phyloP scores from a whole-genome alignment of 1,140 invertebrate genomes.

The Philaenus spumarius region DNA sequence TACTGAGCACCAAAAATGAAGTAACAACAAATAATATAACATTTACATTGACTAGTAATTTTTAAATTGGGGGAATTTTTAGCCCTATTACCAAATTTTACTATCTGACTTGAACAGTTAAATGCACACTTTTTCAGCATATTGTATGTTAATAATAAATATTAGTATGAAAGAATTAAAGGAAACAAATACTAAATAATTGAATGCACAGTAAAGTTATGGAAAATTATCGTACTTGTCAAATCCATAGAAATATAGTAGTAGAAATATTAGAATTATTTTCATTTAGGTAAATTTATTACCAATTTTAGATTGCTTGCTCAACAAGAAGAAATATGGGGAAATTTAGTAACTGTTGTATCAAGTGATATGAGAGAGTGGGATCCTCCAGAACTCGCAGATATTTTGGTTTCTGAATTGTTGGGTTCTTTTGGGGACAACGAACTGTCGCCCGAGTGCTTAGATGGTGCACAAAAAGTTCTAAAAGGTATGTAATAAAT shows the following conservation, averaged over 20 bases:
- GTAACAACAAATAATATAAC: too few species aligned
- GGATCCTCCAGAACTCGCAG: slow-evolving; percentile 71
- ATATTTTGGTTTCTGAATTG: slow-evolving; percentile 95
- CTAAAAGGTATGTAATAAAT: slow-evolving; percentile 57
- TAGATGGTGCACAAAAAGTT: slow-evolving; percentile 89
- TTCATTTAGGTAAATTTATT: too few species aligned
- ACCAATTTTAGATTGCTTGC: slow-evolving; percentile 53
- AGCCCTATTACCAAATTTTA: too few species aligned
- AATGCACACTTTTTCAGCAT: too few species aligned
- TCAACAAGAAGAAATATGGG: slow-evolving; percentile 76
- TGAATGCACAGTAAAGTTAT: slow-evolving; percentile 12
- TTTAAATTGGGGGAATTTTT: too few species aligned
- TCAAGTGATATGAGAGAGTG: slow-evolving; percentile 90
- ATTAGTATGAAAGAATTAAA: too few species aligned
- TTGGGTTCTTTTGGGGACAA: slow-evolving; percentile 98
- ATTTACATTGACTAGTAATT: too few species aligned
- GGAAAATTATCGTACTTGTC: slow-evolving; percentile 8
- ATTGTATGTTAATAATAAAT: too few species aligned
- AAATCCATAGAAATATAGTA: background rate
- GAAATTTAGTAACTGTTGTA: slow-evolving; percentile 64
- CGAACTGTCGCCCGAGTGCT: slow-evolving; percentile 96
- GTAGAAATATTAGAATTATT: background rate
- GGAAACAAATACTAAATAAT: too few species aligned
- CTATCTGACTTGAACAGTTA: too few species aligned
- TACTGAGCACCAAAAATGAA: too few species aligned